These are phyloP conservation scores for Lordiphosa clarofinis DNA, from an alignment of 1,140 invertebrate species.

Conservation along the genomic window DNA sequence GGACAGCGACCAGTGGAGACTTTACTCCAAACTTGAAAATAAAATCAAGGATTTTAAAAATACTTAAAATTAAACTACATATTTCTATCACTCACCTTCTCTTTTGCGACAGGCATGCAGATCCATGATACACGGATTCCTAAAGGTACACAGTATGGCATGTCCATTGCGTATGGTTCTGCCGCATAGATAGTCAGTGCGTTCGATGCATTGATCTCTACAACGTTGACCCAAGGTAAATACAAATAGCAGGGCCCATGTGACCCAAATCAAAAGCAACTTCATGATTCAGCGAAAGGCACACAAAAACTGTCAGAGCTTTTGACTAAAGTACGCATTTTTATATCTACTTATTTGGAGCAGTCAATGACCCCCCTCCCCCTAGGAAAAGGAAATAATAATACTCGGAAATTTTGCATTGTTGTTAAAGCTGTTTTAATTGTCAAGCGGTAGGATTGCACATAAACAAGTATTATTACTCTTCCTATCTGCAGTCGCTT, in stretches of 20 bases:
- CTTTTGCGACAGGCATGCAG: constrained; percentile 17
- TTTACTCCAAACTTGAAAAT: constrained; percentile 30
- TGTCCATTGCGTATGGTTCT: constrained; percentile 24
- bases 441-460: not conserved
- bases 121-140: constrained; percentile 31
- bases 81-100: constrained; percentile 6
- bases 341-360: not conserved
- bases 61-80: not conserved
- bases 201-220: not conserved
- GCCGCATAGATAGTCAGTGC: constrained; percentile 23
- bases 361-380: not conserved
- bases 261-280: constrained; percentile 3
- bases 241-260: not conserved
- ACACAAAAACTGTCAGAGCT: not conserved
- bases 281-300: constrained; percentile 2
- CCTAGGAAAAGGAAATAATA: not conserved
- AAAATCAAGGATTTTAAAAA: not conserved
- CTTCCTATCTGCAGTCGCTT: constrained; percentile 7
- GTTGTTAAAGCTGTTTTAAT: constrained; percentile 1
- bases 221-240: constrained; percentile 9
- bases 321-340: not conserved
- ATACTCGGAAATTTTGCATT: not conserved
- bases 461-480: too few relatives aligned
- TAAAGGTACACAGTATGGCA: constrained; percentile 23
- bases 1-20: constrained; percentile 33